Conservation (phyloP, 2,888 invertebrate genomes). For the Chrysolina americana region DNA sequence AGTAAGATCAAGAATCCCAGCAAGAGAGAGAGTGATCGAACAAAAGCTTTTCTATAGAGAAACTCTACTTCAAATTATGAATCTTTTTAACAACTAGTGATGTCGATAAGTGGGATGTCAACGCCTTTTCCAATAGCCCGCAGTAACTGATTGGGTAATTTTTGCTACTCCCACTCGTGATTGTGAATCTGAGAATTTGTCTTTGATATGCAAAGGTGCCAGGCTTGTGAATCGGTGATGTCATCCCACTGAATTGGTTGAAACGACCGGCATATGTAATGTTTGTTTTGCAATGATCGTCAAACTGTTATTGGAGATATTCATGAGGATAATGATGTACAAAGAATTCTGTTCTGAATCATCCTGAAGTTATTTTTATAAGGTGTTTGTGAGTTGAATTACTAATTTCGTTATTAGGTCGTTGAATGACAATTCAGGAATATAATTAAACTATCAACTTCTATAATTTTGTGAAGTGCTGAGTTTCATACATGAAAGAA, state of each 20-base stretch:
- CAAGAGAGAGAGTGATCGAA: neutral
- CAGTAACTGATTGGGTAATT: neutral
- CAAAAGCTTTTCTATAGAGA: neutral
- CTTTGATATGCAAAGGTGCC: constrained; percentile 2
- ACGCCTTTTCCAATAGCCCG: constrained; percentile 1
- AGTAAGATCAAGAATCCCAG: neutral
- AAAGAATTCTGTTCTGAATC: constrained; percentile 4
- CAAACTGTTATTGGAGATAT: neutral
- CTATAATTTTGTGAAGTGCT: too few species aligned
- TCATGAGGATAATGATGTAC: neutral
- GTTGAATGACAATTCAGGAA: too few species aligned
- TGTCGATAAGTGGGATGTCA: neutral
- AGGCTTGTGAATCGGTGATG: constrained; percentile 9
- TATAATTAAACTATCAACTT: too few species aligned
- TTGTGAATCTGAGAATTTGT: neutral
- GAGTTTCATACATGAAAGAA: too few species aligned
- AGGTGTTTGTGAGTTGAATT: neutral
- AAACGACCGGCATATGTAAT: neutral
- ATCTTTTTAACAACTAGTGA: neutral
- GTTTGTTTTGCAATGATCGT: constrained; percentile 8
- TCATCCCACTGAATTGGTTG: constrained; percentile 6
- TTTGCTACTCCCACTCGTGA: neutral
- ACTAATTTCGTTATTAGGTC: neutral
- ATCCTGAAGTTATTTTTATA: constrained; percentile 1
- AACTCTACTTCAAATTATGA: too few species aligned